Conservation (phyloP, 2,113 vertebrate genomes). For the Ahaetulla prasina region DNA sequence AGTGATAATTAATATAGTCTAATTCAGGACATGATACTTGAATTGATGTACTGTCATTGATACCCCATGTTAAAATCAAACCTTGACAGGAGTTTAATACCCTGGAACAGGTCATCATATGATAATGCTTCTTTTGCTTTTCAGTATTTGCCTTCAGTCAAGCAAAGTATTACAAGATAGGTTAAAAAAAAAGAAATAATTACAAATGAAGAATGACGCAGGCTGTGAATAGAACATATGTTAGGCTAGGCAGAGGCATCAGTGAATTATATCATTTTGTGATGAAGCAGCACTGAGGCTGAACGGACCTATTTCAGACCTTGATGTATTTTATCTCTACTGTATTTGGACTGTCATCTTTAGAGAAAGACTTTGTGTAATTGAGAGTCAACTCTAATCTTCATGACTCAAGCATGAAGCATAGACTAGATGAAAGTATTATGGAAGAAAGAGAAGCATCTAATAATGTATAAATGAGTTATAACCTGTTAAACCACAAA, state of each 20-base stretch:
- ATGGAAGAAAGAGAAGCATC: conserved; percentile 64
- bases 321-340: conserved; percentile 91
- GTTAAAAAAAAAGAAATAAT: conserved; percentile 79
- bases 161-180: conserved; percentile 80
- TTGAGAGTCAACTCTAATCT: conserved; percentile 92
- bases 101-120: conserved; percentile 85
- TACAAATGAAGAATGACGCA: conserved; percentile 92
- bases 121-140: conserved; percentile 77
- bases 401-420: conserved; percentile 76
- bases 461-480: conserved; percentile 73
- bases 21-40: conserved; percentile 79
- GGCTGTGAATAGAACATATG: conserved; percentile 95
- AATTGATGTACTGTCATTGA: conserved; percentile 83
- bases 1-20: conserved; percentile 81
- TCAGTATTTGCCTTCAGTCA: conserved; percentile 84
- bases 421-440: conserved; percentile 66
- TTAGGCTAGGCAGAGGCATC: conserved; percentile 79
- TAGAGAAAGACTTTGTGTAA: conserved; percentile 83
- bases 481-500: conserved; percentile 59
- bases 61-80: conserved; percentile 77
- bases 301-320: conserved; percentile 94
- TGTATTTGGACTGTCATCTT: conserved; percentile 91
- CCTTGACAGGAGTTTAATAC: conserved; percentile 83
- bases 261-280: conserved; percentile 84
- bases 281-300: conserved; percentile 89